Evolutionary conservation across 1,140 invertebrate species (phyloP).

Genomic region (Drosophila teissieri): DNA sequence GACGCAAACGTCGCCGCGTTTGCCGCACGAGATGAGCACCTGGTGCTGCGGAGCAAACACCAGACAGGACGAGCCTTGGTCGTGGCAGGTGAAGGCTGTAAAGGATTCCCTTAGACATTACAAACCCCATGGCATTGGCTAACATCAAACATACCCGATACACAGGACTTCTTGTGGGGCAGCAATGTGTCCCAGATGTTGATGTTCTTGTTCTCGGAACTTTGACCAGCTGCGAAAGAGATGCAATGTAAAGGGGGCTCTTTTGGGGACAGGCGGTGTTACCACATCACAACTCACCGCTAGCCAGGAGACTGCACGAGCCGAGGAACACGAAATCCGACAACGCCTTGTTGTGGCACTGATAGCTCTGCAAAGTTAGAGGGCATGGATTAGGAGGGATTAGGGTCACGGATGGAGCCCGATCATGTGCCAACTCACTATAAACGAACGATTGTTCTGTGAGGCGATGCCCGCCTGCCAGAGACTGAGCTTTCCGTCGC

Average conservation of each 20-base stretch:
- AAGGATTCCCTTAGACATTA: background rate
- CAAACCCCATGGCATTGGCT: background rate
- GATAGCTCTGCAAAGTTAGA: conserved; percentile 91
- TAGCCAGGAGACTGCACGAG: conserved; percentile 98
- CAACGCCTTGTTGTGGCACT: conserved; percentile 98
- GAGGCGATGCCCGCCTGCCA: conserved; percentile 96
- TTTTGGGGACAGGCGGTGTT: background rate
- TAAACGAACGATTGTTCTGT: conserved; percentile 94
- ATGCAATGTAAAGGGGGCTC: background rate
- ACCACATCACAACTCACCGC: conserved; percentile 85
- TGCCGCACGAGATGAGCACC: conserved; percentile 96
- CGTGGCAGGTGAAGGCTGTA: conserved; percentile 95
- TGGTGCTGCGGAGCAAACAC: conserved; percentile 97
- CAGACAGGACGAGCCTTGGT: conserved; percentile 94
- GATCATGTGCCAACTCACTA: conserved; percentile 89
- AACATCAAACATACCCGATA: conserved; percentile 88
- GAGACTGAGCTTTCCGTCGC: conserved; percentile 94
- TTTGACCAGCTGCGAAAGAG: conserved; percentile 91
- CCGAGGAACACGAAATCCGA: conserved; percentile 99
- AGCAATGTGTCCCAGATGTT: conserved; percentile 99
- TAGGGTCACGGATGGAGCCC: too few species aligned
- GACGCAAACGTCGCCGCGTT: conserved; percentile 97
- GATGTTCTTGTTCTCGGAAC: conserved; percentile 98
- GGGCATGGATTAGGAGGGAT: background rate
- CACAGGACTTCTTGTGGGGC: conserved; percentile 96